Evolutionary conservation across 2,113 vertebrate species (phyloP).

Genomic region (Rhineura floridana): DNA sequence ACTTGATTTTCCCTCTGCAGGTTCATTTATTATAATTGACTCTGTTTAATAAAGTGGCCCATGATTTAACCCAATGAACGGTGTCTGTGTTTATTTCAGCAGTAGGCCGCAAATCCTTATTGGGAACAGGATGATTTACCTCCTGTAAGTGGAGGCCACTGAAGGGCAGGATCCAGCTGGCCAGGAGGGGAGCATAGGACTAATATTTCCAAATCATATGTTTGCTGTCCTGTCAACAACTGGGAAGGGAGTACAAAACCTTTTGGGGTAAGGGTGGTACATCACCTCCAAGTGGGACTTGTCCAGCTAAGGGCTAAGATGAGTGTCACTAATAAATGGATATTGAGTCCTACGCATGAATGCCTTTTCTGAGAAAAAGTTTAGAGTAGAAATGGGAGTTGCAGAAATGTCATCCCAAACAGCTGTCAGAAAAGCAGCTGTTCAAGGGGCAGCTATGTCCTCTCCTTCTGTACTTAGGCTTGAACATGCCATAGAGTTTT

Average conservation of each 20-base stretch:
- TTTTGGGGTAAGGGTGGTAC: not conserved
- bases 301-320: not conserved
- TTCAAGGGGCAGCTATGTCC: not conserved
- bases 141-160: not conserved
- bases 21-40: too few relatives aligned
- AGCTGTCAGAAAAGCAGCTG: not conserved
- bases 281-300: not conserved
- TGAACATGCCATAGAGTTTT: not conserved
- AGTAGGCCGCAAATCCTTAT: too few relatives aligned
- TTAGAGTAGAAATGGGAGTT: not conserved
- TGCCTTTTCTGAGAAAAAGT: not conserved
- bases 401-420: not conserved
- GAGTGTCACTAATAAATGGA: not conserved
- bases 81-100: too few relatives aligned
- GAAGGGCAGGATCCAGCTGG: not conserved
- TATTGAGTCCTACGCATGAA: not conserved
- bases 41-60: too few relatives aligned
- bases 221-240: not conserved
- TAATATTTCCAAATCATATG: not conserved
- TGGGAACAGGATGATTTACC: not conserved
- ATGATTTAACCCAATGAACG: too few relatives aligned
- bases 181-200: not conserved
- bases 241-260: not conserved
- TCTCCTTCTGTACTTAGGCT: not conserved
- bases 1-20: too few relatives aligned